Evolutionary conservation across 2,888 invertebrate species (phyloP).

Genomic region (Hydrotaea diabolus): DNA sequence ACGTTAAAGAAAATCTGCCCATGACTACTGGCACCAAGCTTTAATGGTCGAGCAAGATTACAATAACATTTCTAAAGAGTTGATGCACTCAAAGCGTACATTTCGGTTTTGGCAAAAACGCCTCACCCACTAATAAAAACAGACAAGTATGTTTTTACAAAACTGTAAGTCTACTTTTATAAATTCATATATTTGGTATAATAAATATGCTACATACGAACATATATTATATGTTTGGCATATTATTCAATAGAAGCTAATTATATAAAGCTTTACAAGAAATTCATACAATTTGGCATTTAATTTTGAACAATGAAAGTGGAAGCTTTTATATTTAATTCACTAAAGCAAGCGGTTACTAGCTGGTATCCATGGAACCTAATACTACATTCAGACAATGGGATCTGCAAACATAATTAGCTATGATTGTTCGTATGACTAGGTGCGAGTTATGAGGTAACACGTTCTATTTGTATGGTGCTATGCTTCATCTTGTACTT

Average conservation of each 20-base stretch:
- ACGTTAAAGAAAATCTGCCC: too few relatives aligned
- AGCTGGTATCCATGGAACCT: not conserved
- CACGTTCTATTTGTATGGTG: conserved; percentile 79
- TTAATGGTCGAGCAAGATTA: too few relatives aligned
- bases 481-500: conserved; percentile 79
- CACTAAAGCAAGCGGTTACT: not conserved
- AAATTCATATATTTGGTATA: not conserved
- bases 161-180: not conserved
- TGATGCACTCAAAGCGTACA: too few relatives aligned
- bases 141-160: too few relatives aligned
- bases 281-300: conserved; percentile 51
- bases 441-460: conserved; percentile 67
- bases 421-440: too few relatives aligned
- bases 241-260: not conserved
- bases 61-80: too few relatives aligned
- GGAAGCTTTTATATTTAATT: not conserved
- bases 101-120: too few relatives aligned
- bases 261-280: conserved; percentile 55
- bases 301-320: conserved; percentile 35
- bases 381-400: not conserved
- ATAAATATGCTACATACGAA: not conserved
- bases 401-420: too few relatives aligned
- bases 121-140: too few relatives aligned
- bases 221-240: not conserved
- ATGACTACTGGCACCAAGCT: too few relatives aligned